These are phyloP conservation scores for Parauchenoglanis ngamensis DNA, from an alignment of 2,797 vertebrate species.

Conservation along the genomic window DNA sequence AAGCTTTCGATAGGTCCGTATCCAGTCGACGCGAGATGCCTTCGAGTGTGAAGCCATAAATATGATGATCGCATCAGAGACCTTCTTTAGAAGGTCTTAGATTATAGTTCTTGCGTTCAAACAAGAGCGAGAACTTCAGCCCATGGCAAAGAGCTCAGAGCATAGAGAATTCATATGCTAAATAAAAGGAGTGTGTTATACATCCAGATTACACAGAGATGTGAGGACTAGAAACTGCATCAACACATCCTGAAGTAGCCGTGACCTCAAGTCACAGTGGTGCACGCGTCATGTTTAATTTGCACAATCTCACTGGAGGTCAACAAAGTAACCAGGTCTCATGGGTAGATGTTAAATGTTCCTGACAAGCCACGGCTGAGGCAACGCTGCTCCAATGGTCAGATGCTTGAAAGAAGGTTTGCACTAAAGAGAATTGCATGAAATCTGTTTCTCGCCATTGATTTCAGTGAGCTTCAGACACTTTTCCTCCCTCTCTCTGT, in stretches of 20 bases:
- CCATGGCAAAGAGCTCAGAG: background rate
- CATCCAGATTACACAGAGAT: background rate
- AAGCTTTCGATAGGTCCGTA: background rate
- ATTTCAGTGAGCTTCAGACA: slow-evolving; percentile 27
- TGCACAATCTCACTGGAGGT: slow-evolving; percentile 55
- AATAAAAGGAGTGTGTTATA: too few relatives aligned
- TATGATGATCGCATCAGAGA: background rate
- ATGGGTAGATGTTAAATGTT: slow-evolving; percentile 58
- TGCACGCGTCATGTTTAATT: slow-evolving; percentile 61
- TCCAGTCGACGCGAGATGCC: background rate
- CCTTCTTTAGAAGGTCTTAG: background rate
- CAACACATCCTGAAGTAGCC: slow-evolving; percentile 44
- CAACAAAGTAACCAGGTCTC: slow-evolving; percentile 53
- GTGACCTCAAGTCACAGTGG: slow-evolving; percentile 56
- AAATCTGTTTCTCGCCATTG: slow-evolving; percentile 41
- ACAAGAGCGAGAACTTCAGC: background rate
- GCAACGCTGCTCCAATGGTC: slow-evolving; percentile 47
- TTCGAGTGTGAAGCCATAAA: background rate
- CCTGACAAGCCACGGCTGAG: slow-evolving; percentile 60
- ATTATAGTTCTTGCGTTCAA: background rate
- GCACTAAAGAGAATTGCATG: slow-evolving; percentile 41
- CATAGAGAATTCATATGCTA: background rate
- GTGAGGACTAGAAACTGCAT: slow-evolving; percentile 14
- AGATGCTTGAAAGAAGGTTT: slow-evolving; percentile 41
- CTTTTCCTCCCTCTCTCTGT: background rate